A percentile compares a stretch with the other conserved stretches of the same genome.
Evolutionary conservation across 2,888 invertebrate species (phyloP).

Genomic region (Drosophila atripex): DNA sequence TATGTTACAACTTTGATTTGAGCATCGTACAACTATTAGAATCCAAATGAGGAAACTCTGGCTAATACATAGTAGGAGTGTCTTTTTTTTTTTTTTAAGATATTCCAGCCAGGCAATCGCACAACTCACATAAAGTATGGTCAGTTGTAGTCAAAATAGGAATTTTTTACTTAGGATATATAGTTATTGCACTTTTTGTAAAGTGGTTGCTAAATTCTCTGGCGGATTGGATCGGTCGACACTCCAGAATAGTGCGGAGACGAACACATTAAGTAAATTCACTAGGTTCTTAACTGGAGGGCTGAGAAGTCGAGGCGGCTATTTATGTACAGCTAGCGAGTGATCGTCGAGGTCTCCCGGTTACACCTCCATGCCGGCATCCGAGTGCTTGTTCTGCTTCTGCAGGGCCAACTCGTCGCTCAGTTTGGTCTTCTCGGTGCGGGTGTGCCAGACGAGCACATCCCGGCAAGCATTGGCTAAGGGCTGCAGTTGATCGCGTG

Average conservation of each 20-base stretch:
- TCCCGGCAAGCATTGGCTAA: constrained; percentile 95
- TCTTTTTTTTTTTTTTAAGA: background rate
- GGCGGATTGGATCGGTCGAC: background rate
- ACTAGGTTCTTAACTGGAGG: constrained; percentile 7
- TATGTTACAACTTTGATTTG: constrained; percentile 23
- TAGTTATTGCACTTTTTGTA: background rate
- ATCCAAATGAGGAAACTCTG: background rate
- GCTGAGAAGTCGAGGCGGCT: background rate
- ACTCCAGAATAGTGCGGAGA: background rate
- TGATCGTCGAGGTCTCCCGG: background rate
- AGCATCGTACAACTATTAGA: constrained; percentile 22
- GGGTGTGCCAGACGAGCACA: constrained; percentile 99
- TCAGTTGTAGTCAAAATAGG: background rate
- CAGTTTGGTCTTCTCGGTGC: constrained; percentile 94
- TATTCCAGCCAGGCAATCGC: constrained; percentile 1
- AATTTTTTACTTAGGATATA: background rate
- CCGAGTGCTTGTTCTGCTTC: constrained; percentile 85
- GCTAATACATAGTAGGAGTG: constrained; percentile 15
- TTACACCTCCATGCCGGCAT: constrained; percentile 86
- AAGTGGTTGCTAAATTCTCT: background rate
- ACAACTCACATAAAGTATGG: background rate
- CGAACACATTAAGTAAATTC: constrained; percentile 32
- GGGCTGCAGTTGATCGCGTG: constrained; percentile 92
- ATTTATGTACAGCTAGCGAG: constrained; percentile 5
- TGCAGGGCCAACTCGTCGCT: constrained; percentile 87